Base-by-base conservation (phyloP, 2,113 vertebrate genomes). In the Ramphastos sulfuratus region DNA sequence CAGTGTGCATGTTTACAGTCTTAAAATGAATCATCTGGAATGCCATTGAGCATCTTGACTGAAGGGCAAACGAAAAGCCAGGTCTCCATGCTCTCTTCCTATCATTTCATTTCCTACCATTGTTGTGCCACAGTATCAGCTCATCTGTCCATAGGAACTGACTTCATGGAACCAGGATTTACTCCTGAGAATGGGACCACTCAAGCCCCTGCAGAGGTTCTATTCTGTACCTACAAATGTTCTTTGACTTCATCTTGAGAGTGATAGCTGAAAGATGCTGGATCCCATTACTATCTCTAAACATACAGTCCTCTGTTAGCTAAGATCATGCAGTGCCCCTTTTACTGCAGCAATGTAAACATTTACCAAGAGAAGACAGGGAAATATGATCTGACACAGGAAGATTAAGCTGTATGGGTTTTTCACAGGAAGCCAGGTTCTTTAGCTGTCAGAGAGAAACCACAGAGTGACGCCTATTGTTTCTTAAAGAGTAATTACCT, bases 401-500 rank as follows among this genome's bases (percentile, higher is more conserved):
- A 92, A 94, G 93, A 96, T 96, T 94, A 96, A 96, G 96, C 87
- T 85, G 79, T 91, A 75, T 75, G 76, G 85, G 87, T 90, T 94
- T 96, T 95, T 94, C 92, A 78, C 89, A 91, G 94, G 94, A 95
- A 95, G 87, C 87, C 79, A 35, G 83, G 79, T 94, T 77, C 95
- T 91, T 93, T 33, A 94, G 87, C 94, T 94, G 96, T 96, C 96
- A 94, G 93, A 92, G 66, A 91, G 94, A 96, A 94, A 76, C 79
- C 91, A 90, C 89, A 91, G 92, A 95, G 85, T 96, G 95, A 95
- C 4, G 65, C 44, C 95, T 94, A 91, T 96, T 96, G 96, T 96
- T 95, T 90, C 95, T 93, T 78, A 46, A 95, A 96, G 95, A 96
- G 85, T 95, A 96, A 96, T 96, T 94, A 93, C 95, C 84, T 94